phyloP scores from a whole-genome alignment of 2,888 invertebrate species.

The Phengaris alcon region DNA sequence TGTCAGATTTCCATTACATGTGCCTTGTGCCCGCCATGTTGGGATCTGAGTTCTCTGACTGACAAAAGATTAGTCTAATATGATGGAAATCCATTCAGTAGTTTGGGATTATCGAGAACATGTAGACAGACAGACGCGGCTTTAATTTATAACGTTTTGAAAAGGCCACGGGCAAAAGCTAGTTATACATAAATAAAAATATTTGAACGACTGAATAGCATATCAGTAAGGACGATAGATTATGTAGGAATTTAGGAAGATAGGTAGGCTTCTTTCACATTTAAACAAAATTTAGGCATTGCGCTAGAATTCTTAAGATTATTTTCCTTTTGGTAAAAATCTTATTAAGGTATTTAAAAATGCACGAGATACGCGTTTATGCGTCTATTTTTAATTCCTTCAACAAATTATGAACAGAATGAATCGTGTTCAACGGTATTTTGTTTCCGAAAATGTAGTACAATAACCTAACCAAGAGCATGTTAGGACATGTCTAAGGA shows the following conservation, averaged over 20 bases:
- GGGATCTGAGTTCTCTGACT: neutral
- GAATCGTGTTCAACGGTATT: conserved; percentile 6
- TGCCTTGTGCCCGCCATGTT: neutral
- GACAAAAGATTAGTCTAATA: no score
- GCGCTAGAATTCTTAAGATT: neutral
- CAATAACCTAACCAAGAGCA: neutral
- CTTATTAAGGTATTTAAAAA: neutral
- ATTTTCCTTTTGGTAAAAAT: neutral
- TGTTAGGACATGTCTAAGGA: no score
- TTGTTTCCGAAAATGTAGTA: neutral
- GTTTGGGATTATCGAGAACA: no score
- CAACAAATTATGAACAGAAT: neutral
- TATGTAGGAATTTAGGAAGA: neutral
- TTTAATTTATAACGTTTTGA: no score
- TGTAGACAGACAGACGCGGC: no score
- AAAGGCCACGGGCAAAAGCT: no score
- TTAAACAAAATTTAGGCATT: neutral
- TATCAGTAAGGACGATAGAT: neutral
- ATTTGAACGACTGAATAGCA: neutral
- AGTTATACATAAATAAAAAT: neutral
- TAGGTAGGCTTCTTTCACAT: neutral
- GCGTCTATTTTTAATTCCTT: neutral
- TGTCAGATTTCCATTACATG: conserved; percentile 10
- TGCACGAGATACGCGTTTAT: neutral
- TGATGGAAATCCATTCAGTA: no score